A percentile compares a stretch with the other conserved stretches of the same genome.
These are phyloP conservation scores for Tympanoctomys barrerae DNA, from an alignment of 2,797 vertebrate species.

Conservation along the genomic window DNA sequence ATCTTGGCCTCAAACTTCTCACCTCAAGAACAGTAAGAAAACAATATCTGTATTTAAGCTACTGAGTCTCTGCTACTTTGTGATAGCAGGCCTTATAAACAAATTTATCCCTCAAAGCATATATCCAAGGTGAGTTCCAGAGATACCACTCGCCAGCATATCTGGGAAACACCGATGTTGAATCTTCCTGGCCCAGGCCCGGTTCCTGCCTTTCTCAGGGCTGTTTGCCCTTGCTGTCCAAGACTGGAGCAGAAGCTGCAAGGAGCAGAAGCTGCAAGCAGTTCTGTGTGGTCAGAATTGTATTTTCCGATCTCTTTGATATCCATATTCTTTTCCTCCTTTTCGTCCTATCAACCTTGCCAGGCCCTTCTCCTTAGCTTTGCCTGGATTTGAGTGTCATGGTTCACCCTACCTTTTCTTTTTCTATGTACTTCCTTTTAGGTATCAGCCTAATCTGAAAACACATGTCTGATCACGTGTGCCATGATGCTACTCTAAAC, in stretches of 20 bases:
- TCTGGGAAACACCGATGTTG: not conserved
- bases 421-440: not conserved
- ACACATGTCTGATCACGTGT: not conserved
- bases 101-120: not conserved
- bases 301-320: not conserved
- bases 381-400: not conserved
- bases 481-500: not conserved
- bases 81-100: not conserved
- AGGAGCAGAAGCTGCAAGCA: not conserved
- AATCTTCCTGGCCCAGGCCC: not conserved
- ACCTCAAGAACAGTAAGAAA: not conserved
- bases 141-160: accelerated
- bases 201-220: not conserved
- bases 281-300: not conserved
- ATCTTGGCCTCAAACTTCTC: not conserved
- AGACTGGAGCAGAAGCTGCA: not conserved
- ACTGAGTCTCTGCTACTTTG: not conserved
- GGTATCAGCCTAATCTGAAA: conserved; percentile 19
- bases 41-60: not conserved
- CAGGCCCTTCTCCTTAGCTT: too few relatives aligned
- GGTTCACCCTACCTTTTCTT: not conserved
- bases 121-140: not conserved
- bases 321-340: not conserved
- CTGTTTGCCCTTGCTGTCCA: not conserved
- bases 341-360: not conserved